Conservation (phyloP, 2,113 vertebrate genomes). For the Bubo scandiacus region DNA sequence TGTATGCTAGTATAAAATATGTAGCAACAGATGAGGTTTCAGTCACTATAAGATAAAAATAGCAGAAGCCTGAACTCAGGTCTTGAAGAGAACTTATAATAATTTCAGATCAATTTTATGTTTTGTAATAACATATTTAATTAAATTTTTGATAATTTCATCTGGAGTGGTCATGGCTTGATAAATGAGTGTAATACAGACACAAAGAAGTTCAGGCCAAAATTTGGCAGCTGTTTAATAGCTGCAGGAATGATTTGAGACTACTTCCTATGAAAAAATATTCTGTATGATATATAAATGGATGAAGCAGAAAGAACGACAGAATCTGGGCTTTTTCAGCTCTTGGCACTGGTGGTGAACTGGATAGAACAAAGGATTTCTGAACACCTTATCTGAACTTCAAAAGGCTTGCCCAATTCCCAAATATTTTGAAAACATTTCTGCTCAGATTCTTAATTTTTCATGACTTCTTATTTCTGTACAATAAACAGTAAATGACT, state of each 20-base stretch:
- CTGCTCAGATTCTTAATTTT: background rate
- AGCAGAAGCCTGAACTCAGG: background rate
- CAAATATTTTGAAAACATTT: background rate
- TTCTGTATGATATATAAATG: background rate
- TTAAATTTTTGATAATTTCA: background rate
- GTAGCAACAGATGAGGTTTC: background rate
- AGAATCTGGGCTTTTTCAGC: background rate
- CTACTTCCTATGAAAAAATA: background rate
- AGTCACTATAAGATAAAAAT: background rate
- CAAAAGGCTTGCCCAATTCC: background rate
- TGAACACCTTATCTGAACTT: background rate
- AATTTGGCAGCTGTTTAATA: background rate
- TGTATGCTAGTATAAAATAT: background rate
- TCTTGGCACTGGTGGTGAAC: background rate
- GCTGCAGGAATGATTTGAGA: background rate
- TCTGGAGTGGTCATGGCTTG: background rate
- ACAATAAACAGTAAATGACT: background rate
- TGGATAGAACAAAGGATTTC: background rate
- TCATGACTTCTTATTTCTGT: background rate
- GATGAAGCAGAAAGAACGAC: constrained; percentile 1
- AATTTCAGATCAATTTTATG: background rate
- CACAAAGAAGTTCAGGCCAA: background rate
- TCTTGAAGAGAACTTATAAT: background rate
- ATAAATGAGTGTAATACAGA: background rate
- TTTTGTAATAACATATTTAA: background rate